Percentiles rank a stretch among this genome's conserved stretches.
phyloP scores from a whole-genome alignment of 2,888 invertebrate genomes.

The Octodonta nipae region DNA sequence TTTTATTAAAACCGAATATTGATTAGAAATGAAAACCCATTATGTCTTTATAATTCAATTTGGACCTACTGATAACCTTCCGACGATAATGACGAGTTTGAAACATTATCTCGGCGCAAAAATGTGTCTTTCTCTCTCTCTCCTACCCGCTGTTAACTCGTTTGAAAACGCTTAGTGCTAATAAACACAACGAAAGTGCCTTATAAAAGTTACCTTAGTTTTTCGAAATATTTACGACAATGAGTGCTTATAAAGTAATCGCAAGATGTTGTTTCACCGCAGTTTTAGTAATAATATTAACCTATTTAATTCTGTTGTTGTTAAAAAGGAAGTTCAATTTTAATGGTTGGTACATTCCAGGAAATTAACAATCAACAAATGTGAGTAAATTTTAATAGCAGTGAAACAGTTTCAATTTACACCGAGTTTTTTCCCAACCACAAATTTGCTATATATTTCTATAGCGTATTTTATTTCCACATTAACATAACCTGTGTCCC shows the following conservation, averaged over 20 bases:
- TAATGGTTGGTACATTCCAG: slow-evolving; percentile 20
- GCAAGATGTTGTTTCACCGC: slow-evolving; percentile 31
- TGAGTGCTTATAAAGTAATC: slow-evolving; percentile 24
- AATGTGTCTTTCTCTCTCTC: slow-evolving; percentile 4
- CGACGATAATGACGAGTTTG: slow-evolving; percentile 6
- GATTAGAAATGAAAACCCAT: no score
- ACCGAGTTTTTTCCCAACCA: slow-evolving; percentile 14
- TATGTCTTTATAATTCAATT: not conserved
- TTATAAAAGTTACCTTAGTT: slow-evolving; percentile 6
- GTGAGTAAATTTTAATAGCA: not conserved
- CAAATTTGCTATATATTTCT: slow-evolving; percentile 10
- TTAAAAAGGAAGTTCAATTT: slow-evolving; percentile 32
- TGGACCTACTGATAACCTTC: slow-evolving; percentile 10
- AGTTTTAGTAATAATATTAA: slow-evolving; percentile 28
- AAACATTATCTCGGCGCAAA: slow-evolving; percentile 4
- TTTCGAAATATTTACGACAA: slow-evolving; percentile 12
- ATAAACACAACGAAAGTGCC: no score
- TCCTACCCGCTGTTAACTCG: no score
- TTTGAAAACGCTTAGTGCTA: not conserved
- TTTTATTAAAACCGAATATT: no score
- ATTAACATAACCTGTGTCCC: not conserved
- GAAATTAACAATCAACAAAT: slow-evolving; percentile 10
- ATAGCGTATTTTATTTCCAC: slow-evolving; percentile 7
- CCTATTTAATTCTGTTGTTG: slow-evolving; percentile 30
- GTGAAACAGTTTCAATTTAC: slow-evolving; percentile 5